These are phyloP conservation scores for Anas platyrhynchos DNA, from an alignment of 2,113 vertebrate genomes.

Conservation along the genomic window DNA sequence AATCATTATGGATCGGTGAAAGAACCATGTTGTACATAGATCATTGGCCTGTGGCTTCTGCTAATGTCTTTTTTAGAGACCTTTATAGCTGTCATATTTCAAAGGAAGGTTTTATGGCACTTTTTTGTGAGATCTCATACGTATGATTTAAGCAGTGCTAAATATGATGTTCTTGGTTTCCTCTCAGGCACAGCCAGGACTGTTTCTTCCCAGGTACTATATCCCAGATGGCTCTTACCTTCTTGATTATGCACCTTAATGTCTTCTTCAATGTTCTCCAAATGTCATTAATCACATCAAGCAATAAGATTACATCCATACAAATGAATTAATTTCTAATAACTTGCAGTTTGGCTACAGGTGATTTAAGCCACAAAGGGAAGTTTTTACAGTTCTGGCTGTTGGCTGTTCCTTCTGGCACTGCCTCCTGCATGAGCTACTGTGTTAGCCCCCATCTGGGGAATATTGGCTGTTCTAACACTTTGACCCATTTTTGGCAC, in stretches of 20 bases:
- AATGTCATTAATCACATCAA: not conserved
- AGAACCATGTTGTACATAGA: not conserved
- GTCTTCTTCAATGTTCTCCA: not conserved
- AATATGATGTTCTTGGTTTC: not conserved
- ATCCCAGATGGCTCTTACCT: not conserved
- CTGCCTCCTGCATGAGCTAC: not conserved
- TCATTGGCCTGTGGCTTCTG: not conserved
- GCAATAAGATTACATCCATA: not conserved
- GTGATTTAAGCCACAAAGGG: not conserved
- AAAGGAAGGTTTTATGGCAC: not conserved
- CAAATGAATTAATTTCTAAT: not conserved
- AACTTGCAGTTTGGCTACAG: not conserved
- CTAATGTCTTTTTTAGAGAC: not conserved
- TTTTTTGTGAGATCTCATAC: not conserved
- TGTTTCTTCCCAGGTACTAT: not conserved
- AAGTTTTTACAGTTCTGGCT: not conserved
- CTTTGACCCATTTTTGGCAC: not conserved
- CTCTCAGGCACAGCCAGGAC: not conserved
- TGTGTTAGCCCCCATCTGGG: not conserved
- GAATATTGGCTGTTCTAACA: not conserved
- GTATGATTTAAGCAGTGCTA: not conserved
- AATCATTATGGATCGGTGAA: not conserved
- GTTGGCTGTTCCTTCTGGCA: not conserved
- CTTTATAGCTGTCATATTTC: constrained; percentile 3
- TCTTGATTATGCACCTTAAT: not conserved